Base-by-base conservation (phyloP, 2,888 invertebrate species). In the Brachyptera putata region DNA sequence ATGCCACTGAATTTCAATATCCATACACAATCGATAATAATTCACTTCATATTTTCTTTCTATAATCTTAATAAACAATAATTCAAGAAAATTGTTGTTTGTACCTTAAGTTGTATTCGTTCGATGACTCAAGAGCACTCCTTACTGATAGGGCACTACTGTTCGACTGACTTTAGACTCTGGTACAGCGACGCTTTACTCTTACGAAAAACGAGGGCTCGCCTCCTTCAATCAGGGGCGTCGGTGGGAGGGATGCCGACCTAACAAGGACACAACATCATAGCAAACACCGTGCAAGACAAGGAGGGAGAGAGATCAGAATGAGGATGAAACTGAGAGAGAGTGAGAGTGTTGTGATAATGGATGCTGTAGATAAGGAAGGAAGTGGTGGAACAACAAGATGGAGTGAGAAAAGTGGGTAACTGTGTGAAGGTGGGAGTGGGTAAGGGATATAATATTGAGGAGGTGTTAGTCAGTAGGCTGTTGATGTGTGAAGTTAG, bases 101-200 rank as follows among this genome's bases (percentile, higher is more conserved):
- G 21, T 46, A 46, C 46, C 46, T 46, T 24, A 18, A 21, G 46
- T 24, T 46, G 46, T 46, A 46, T 34, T 21, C 53, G 53, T 36
- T 13, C 53, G 53, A 34, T 4, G 16, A 18, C 53, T 53, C 53
- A 53, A 53, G 53, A 41, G 18, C 53, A 53, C 53, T 53, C 24
- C 36, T 22, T 30, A 13, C 2, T 36, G 21, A 36, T 34, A 11
- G 53, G 14, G 4, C 53, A 53, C 53, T 21, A 53, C 36, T 36
- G 53, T 53, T 53, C 53, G 53, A 53, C 53, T 53, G 53, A 2
- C 24, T 21, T 24, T 24, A 30, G 21, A 21, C 3, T 21, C 13
- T 11, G 9, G 36, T 11, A 21, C 18, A 18, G 13, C 21, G 34
- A 50, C 50, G 26, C 16, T 50, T n/a, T 50, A 50, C 50, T 30